These are phyloP conservation scores for Nomada goodeniana DNA, from an alignment of 2,888 invertebrate species.

Conservation along the genomic window DNA sequence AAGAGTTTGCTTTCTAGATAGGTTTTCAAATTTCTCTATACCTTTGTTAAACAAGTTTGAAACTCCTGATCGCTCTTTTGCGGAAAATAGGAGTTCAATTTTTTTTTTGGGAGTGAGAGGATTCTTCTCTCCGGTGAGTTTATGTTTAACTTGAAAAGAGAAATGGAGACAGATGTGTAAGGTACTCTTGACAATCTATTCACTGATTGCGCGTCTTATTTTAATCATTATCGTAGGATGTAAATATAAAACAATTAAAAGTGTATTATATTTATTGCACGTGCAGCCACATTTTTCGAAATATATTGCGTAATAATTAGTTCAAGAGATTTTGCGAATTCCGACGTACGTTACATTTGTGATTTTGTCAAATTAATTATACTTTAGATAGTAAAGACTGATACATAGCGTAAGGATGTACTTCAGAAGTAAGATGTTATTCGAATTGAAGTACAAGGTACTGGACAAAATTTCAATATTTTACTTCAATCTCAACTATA, in stretches of 20 bases:
- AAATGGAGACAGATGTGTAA: neutral
- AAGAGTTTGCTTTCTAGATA: no score
- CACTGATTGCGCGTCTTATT: neutral
- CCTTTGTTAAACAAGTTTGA: no score
- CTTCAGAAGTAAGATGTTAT: no score
- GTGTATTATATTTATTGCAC: constrained; percentile 36
- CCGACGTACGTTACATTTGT: neutral
- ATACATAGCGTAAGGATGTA: constrained; percentile 23
- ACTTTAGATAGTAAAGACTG: constrained; percentile 47
- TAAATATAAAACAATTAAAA: constrained; percentile 16
- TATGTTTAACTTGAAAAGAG: no score
- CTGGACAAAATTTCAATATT: no score
- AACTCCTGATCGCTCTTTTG: no score
- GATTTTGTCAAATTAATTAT: constrained; percentile 11
- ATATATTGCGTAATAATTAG: neutral
- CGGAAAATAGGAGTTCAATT: no score
- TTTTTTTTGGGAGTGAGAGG: no score
- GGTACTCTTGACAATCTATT: neutral
- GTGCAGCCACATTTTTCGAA: neutral
- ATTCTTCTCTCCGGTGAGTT: no score
- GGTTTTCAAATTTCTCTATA: no score
- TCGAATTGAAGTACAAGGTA: no score
- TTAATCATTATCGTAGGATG: neutral
- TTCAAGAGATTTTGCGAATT: neutral
- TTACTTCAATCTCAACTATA: no score